Evolutionary conservation across 2,888 invertebrate species (phyloP), one percentile per base, ranked within the genome.

Genomic region (Euspilapteryx auroguttella): DNA sequence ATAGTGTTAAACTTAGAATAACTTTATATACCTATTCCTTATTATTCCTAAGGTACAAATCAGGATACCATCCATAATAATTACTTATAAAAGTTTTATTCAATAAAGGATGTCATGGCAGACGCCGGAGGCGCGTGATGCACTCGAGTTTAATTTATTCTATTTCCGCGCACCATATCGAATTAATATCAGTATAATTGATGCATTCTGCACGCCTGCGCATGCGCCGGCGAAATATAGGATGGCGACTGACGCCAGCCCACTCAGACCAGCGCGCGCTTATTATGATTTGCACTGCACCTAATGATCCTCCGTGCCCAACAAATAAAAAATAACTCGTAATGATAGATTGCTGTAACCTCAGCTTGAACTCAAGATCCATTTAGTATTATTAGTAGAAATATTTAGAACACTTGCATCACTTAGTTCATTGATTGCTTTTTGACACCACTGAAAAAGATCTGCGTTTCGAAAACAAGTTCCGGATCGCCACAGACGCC

Each of bases 141-240:
- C 35, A 39, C 40, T 41, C 41, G 35, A 43, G 42, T 46, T 37
- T 34, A 34, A 41, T 48, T n/a, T n/a, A n/a, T n/a, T n/a, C 50
- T 55, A 53, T 55, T 55, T 54, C 37, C 42, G 47, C 34, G 37
- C 37, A 31, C 33, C 37, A 37, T 32, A 35, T 37, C 38, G 36
- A 43, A 49, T 39, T 39, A 37, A 44, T 49, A 34, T 33, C 33
- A 20, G 33, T 30, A 29, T n/a, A n/a, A 30, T 33, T 32, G 32
- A 34, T 32, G 36, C 24, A 29, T 31, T 31, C 32, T 33, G 33
- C 32, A 28, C 28, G 28, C 14, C 11, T 11, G 8, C 17, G 26
- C 26, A n/a, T n/a, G n/a, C n/a, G n/a, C n/a, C n/a, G n/a, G n/a
- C n/a, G n/a, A 10, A 27, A 13, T 21, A 21, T 13, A 21, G 8